Evolutionary conservation across 2,113 vertebrate species (phyloP), one percentile per base, ranked within the genome.

Genomic region (Andinoacara biseriatus): DNA sequence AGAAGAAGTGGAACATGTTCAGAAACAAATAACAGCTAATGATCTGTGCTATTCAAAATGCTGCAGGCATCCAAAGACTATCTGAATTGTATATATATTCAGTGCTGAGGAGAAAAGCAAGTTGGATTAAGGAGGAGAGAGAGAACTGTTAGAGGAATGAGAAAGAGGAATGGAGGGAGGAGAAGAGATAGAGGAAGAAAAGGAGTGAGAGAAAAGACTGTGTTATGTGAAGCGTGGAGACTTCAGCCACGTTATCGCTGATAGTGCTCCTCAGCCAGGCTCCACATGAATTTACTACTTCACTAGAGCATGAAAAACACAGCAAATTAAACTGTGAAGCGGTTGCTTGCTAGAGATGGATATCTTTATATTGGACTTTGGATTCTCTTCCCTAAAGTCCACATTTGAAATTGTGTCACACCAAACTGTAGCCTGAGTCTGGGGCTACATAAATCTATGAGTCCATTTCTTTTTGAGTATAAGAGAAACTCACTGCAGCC

Each of bases 261-360:
- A 97, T 97, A 96, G 96, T 96, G 95, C 97, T 96, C 95, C 96
- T 91, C 94, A 93, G 96, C 95, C 92, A 89, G 96, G 94, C 96
- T 96, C 94, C 94, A 93, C 93, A 92, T 92, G 95, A 97, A 97
- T 98, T 99, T 97, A 96, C 95, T 97, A 97, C 96, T 96, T 96
- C 97, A 98, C 92, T 97, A 96, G 97, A 98, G 97, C 97, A 96
- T 97, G 96, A 97, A 97, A 97, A 97, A 96, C 95, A 96, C 95
- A 96, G 95, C 95, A 97, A 97, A 97, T 98, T 97, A 98, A 97
- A 97, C 94, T 95, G 96, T 96, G 96, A 96, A 96, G 96, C 95
- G 94, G 93, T 94, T 96, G 95, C 96, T 97, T 95, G 94, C 96
- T 95, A 91, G 93, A 97, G 97, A 99, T 98, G 95, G 93, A 88